These are phyloP conservation scores for Hemithea aestivaria DNA, from an alignment of 2,888 invertebrate species.

Conservation along the genomic window DNA sequence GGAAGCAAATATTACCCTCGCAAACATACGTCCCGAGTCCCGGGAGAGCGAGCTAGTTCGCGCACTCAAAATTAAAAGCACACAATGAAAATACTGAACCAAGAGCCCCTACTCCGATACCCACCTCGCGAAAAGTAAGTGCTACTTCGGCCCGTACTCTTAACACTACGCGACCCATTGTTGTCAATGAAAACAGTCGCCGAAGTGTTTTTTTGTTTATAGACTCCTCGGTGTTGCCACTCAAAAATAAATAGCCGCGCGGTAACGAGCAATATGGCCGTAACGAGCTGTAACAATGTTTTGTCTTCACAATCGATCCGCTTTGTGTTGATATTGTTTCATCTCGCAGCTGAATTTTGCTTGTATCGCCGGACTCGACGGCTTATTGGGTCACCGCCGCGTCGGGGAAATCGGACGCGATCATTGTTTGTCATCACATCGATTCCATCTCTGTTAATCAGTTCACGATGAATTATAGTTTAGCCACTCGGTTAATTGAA, in stretches of 20 bases:
- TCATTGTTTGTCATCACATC: slow-evolving; percentile 22
- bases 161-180: slow-evolving; percentile 71
- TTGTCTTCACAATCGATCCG: slow-evolving; percentile 61
- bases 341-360: slow-evolving; percentile 40
- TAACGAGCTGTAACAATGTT: slow-evolving; percentile 72
- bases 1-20: slow-evolving; percentile 81
- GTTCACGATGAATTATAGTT: slow-evolving; percentile 18
- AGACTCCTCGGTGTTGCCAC: slow-evolving; percentile 75
- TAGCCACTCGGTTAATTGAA: slow-evolving; percentile 24
- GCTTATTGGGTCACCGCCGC: slow-evolving; percentile 27
- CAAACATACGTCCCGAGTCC: slow-evolving; percentile 78
- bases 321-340: slow-evolving; percentile 56
- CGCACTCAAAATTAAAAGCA: slow-evolving; percentile 83
- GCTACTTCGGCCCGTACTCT: slow-evolving; percentile 65
- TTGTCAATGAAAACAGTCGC: slow-evolving; percentile 76
- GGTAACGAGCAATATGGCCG: slow-evolving; percentile 69
- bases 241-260: slow-evolving; percentile 72
- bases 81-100: slow-evolving; percentile 80
- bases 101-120: slow-evolving; percentile 67
- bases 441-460: slow-evolving; percentile 24
- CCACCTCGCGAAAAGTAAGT: slow-evolving; percentile 77
- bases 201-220: slow-evolving; percentile 78
- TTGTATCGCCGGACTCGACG: slow-evolving; percentile 34
- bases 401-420: slow-evolving; percentile 4
- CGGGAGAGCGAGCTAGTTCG: slow-evolving; percentile 80